Evolutionary conservation across 2,888 invertebrate genomes (phyloP).

Genomic region (Leucania comma): DNA sequence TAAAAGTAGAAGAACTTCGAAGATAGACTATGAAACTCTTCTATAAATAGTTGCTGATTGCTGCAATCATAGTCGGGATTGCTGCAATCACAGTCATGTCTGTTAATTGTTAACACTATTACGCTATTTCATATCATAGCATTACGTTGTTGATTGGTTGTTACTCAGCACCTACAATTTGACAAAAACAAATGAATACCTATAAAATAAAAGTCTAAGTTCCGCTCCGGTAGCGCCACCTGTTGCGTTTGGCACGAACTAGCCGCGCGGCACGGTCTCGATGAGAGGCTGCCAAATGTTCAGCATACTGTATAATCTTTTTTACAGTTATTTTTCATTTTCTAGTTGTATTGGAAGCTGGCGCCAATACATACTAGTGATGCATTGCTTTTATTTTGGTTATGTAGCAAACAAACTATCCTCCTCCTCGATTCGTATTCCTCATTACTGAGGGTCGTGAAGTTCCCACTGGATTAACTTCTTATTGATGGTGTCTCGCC

Average conservation of each 20-base stretch:
- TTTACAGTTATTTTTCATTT: conserved; percentile 28
- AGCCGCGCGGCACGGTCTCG: conserved; percentile 21
- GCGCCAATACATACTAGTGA: neutral
- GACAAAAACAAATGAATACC: neutral
- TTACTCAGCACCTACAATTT: neutral
- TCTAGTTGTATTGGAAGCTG: conserved; percentile 10
- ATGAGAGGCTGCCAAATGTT: conserved; percentile 43
- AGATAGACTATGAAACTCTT: no score
- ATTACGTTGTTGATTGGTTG: no score
- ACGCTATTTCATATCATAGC: no score
- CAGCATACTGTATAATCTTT: conserved; percentile 32
- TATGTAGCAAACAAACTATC: neutral
- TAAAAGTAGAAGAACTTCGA: no score
- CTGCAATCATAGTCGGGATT: no score
- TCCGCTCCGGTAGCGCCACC: conserved; percentile 42
- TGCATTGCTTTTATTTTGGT: neutral
- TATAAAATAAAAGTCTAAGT: neutral
- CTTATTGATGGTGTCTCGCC: no score
- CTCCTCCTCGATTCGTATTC: no score
- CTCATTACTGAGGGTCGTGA: no score
- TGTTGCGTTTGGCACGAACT: conserved; percentile 59
- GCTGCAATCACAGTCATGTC: no score
- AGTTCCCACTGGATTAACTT: no score
- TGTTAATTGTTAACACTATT: no score
- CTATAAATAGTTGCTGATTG: no score